These are phyloP conservation scores for Ahaetulla prasina DNA, from an alignment of 2,113 vertebrate species.

Conservation along the genomic window DNA sequence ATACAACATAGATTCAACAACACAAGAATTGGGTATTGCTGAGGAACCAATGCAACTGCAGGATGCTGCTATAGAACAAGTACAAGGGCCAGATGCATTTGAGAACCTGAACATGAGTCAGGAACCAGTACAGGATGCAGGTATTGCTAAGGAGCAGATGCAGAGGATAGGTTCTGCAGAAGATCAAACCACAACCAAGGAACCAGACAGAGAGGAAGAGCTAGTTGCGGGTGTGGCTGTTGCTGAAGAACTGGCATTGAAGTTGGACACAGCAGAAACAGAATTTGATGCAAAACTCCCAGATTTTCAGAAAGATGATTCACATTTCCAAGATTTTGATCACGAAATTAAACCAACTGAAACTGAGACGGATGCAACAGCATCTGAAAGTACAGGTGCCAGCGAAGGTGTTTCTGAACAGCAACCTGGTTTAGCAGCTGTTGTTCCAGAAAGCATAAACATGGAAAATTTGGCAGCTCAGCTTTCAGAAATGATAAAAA, in stretches of 20 bases:
- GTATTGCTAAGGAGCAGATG: neutral
- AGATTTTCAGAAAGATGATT: neutral
- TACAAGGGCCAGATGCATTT: neutral
- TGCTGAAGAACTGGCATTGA: neutral
- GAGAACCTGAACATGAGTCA: neutral
- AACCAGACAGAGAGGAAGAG: neutral
- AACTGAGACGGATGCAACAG: neutral
- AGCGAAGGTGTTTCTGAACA: neutral
- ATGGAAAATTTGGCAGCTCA: neutral
- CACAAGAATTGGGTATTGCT: neutral
- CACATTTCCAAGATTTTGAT: neutral
- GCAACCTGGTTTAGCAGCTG: neutral
- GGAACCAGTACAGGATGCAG: neutral
- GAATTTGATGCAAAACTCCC: neutral
- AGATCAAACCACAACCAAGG: neutral
- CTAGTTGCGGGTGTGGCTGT: neutral
- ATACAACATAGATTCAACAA: constrained; percentile 5
- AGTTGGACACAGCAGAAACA: neutral
- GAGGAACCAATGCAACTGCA: neutral
- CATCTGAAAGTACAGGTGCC: neutral
- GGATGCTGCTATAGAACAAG: neutral
- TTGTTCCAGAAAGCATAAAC: constrained; percentile 14
- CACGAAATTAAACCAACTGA: neutral
- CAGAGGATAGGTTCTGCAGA: neutral
- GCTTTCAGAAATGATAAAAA: neutral